Base-by-base conservation (phyloP, 92 coral and sea anemone species). In the Muricea muricata region DNA sequence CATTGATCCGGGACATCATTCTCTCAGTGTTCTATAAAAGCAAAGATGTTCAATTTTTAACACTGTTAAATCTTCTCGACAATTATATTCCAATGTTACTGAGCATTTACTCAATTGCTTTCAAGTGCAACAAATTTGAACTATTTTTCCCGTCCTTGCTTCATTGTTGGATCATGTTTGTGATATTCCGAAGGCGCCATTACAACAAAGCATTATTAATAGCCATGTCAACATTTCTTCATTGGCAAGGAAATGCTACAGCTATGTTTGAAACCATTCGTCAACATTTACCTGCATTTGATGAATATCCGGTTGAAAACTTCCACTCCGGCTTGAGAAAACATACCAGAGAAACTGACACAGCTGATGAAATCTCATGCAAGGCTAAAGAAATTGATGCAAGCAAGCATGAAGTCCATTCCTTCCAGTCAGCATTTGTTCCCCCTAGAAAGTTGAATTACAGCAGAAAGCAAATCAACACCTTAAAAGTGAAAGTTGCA, bases 141-240 rank as follows among this genome's bases (percentile, higher is more conserved):
- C 17, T 39, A 7, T 32, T 34, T 34, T 69, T 69, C 23, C 18
- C 11, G 41, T 32, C 76, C 76, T 17, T 32, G 41, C 7, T 28
- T 20, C 17, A 39, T 69, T 41, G 52, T 13, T 74, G 80, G 61
- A 29, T 74, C 14, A 73, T 73, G 80, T 74, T 42, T 74, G 52
- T 74, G 10, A 11, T 8, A 23, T 46, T 69, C 23, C n/a, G 4
- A 21, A 69, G 76, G 28, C 76, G 41, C 1, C 76, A 69, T 2
- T 69, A 69, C 23, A 46, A 34, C 41, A 69, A 69, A 28, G 35
- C 47, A 26, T 32, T 32, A n/a, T n/a, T 69, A 48, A 48, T 69
- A 34, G 7, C 9, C 12, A 7, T 69, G n/a, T 25, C 39, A 2
- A 32, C 35, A 25, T 25, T 32, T 26, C 26, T 26, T 15, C 48